Evolutionary conservation across 1,140 invertebrate species (phyloP), one percentile per base, ranked within the genome.

Genomic region (Drosophila kanapiae): DNA sequence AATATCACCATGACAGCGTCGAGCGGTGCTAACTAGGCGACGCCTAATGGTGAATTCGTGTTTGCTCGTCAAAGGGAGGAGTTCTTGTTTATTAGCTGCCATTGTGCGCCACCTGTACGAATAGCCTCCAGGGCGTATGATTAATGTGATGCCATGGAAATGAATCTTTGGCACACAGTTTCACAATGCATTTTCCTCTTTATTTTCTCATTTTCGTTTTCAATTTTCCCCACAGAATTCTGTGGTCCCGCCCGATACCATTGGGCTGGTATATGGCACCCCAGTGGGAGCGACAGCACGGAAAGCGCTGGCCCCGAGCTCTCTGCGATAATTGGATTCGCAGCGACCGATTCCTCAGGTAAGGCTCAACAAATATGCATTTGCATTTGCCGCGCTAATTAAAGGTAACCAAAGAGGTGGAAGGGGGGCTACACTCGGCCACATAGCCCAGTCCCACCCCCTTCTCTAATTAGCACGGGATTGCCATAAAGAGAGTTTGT

Each of bases 161-260:
- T 29, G 51, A 57, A 43, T 76, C 49, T 57, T 48, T 35, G 14
- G 13, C 35, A 14, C 16, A 18, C 48, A 43, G 29, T 75, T 51
- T 38, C 35, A 64, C 35, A 58, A 59, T 67, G 42, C 42, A 47
- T 38, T 58, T 60, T 37, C 51, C 16, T 33, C 16, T 33, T 33
- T 14, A 23, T 54, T 54, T 54, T 23, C 23, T 18, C 51, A 37
- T 23, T 54, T 54, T 54, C 51, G 51, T n/a, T 54, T 54, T 57
- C 71, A 64, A 38, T 72, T 72, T 78, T 71, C 60, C 79, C 82
- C 83, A 14, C 88, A 97, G 96, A 1, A 93, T 96, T 2, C 93
- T 98, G 3, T 99, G 98, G 98, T 98, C 97, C 87, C 95, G 96
- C 42, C 97, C 98, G 0, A 97, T 99, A 78, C 98, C 98, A 0